These are phyloP conservation scores for Drosophila pallidifrons DNA, from an alignment of 1,140 invertebrate species.

Conservation along the genomic window DNA sequence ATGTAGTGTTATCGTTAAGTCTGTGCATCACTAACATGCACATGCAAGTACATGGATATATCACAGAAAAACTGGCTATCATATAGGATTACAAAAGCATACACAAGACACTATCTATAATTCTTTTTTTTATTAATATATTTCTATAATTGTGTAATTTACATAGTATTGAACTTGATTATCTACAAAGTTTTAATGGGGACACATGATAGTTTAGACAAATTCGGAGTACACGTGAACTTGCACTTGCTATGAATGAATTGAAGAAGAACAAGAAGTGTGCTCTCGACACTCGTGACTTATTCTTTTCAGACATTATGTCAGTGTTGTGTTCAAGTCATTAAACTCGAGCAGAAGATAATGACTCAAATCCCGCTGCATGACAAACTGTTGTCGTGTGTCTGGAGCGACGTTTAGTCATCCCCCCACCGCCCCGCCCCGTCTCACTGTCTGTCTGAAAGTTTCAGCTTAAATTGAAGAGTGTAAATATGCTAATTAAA, in stretches of 20 bases:
- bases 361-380: slow-evolving; percentile 59
- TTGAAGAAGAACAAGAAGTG: slow-evolving; percentile 32
- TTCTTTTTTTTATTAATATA: neutral
- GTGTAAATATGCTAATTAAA: slow-evolving; percentile 82
- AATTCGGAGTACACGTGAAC: neutral
- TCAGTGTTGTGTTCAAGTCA: slow-evolving; percentile 60
- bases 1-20: slow-evolving; percentile 10
- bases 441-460: slow-evolving; percentile 19
- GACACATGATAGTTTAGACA: neutral
- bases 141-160: neutral
- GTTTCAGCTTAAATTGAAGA: slow-evolving; percentile 46
- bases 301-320: slow-evolving; percentile 13
- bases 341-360: slow-evolving; percentile 56
- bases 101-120: slow-evolving; percentile 4
- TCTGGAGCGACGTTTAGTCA: slow-evolving; percentile 13
- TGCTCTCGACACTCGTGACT: slow-evolving; percentile 19
- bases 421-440: neutral
- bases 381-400: slow-evolving; percentile 52
- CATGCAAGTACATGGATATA: slow-evolving; percentile 61
- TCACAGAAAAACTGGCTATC: slow-evolving; percentile 70
- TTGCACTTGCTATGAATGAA: neutral
- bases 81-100: slow-evolving; percentile 24
- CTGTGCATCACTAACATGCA: slow-evolving; percentile 23
- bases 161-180: slow-evolving; percentile 10
- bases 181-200: slow-evolving; percentile 10